A percentile compares a stretch with the other conserved stretches of the same genome.
Evolutionary conservation across 1,140 invertebrate species (phyloP).

Genomic region (Tetragonula clypearis): DNA sequence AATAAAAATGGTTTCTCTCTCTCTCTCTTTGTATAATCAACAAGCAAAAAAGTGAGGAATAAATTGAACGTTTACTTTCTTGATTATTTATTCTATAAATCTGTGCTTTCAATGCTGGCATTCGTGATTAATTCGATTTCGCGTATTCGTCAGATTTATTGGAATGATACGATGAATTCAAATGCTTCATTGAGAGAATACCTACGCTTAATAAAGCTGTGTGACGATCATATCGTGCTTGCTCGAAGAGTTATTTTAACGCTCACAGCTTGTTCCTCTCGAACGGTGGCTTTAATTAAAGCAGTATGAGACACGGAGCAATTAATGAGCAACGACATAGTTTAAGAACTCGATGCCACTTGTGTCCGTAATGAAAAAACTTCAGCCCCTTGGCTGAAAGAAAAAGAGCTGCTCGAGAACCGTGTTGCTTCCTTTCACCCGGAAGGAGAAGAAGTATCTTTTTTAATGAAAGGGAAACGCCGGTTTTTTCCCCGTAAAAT

Average conservation of each 20-base stretch:
- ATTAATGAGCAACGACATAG: slow-evolving; percentile 45
- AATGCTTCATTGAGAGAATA: slow-evolving; percentile 5
- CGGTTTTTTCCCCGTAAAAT: neutral
- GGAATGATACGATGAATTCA: neutral
- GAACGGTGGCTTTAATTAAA: slow-evolving; percentile 48
- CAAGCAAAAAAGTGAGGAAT: neutral
- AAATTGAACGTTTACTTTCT: neutral
- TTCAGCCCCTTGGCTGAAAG: neutral
- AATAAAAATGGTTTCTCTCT: too few species aligned
- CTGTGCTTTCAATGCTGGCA: neutral
- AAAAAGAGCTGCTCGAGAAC: too few species aligned
- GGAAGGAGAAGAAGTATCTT: neutral
- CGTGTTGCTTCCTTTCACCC: neutral
- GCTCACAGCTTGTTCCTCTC: neutral
- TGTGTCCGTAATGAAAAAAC: slow-evolving; percentile 47
- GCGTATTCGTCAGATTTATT: neutral
- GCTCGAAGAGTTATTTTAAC: slow-evolving; percentile 8
- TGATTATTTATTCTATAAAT: neutral
- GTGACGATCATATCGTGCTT: neutral
- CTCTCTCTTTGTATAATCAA: too few species aligned
- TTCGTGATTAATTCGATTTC: neutral
- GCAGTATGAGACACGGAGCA: slow-evolving; percentile 13
- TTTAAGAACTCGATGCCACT: slow-evolving; percentile 29
- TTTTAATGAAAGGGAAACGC: neutral
- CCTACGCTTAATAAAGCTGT: neutral